Percentiles rank a stretch among this genome's conserved stretches.
Evolutionary conservation across 2,113 vertebrate species (phyloP).

Genomic region (Notarius lentiginosus): DNA sequence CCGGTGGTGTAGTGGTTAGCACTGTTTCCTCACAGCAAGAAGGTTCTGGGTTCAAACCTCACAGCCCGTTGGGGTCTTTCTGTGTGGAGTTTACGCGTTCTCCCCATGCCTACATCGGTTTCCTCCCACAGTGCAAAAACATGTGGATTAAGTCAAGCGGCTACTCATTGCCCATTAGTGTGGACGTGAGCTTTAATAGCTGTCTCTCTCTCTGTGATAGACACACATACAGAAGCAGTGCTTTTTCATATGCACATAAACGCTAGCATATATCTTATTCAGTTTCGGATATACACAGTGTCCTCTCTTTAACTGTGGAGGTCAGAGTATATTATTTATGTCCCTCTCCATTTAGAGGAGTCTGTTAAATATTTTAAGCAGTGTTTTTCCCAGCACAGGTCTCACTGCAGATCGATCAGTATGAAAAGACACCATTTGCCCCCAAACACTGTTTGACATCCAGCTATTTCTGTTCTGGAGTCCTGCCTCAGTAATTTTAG

Average conservation of each 20-base stretch:
- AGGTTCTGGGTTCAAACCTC: too few relatives aligned
- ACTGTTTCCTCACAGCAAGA: too few relatives aligned
- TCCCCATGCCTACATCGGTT: too few relatives aligned
- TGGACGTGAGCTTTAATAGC: too few relatives aligned
- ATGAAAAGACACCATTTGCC: constrained; percentile 68
- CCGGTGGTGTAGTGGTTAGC: too few relatives aligned
- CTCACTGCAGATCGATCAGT: constrained; percentile 67
- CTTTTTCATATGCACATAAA: constrained; percentile 4
- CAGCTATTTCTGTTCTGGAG: constrained; percentile 61
- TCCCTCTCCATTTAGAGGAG: constrained; percentile 60
- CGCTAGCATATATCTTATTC: constrained; percentile 7
- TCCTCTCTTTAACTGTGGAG: constrained; percentile 41
- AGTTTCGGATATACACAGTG: constrained; percentile 23
- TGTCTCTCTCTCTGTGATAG: too few relatives aligned
- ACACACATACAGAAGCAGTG: neutral
- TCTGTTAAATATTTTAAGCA: constrained; percentile 69
- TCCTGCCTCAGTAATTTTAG: constrained; percentile 44
- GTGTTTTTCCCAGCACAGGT: constrained; percentile 57
- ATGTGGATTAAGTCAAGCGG: too few relatives aligned
- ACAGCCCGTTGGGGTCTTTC: too few relatives aligned
- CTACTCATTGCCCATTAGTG: too few relatives aligned
- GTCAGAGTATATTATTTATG: constrained; percentile 54
- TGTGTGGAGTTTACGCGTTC: too few relatives aligned
- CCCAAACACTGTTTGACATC: constrained; percentile 62
- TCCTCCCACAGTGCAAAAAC: too few relatives aligned